Evolutionary conservation across 2,888 invertebrate genomes (phyloP).

Genomic region (Icerya purchasi): DNA sequence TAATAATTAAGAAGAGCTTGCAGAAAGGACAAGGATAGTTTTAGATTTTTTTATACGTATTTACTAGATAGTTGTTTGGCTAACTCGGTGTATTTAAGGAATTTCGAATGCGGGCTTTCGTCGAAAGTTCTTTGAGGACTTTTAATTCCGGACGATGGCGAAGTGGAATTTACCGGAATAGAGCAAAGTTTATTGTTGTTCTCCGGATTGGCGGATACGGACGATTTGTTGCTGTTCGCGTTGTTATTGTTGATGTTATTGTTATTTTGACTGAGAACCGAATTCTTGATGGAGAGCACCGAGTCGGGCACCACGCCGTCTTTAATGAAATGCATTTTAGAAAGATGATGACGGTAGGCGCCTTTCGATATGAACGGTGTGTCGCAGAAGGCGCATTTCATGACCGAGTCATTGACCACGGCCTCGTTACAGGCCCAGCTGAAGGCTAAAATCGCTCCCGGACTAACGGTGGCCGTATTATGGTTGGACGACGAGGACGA

Average conservation of each 20-base stretch:
- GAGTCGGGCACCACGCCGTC: slow-evolving; percentile 69
- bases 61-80: slow-evolving; percentile 95
- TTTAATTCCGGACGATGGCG: slow-evolving; percentile 20
- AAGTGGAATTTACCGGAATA: slow-evolving; percentile 14
- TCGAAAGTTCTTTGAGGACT: slow-evolving; percentile 33
- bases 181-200: slow-evolving; percentile 17
- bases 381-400: slow-evolving; percentile 88
- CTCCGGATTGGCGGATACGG: background rate
- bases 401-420: slow-evolving; percentile 67
- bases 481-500: slow-evolving; percentile 15
- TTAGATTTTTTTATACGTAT: slow-evolving; percentile 43
- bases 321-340: slow-evolving; percentile 87
- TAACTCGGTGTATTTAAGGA: slow-evolving; percentile 93
- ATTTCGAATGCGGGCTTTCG: slow-evolving; percentile 89
- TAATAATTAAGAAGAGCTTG: background rate
- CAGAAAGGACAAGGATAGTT: background rate
- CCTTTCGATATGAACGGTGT: slow-evolving; percentile 92
- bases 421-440: slow-evolving; percentile 91
- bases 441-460: slow-evolving; percentile 68
- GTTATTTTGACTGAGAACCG: slow-evolving; percentile 26
- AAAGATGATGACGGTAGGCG: slow-evolving; percentile 85
- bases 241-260: slow-evolving; percentile 2
- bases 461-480: slow-evolving; percentile 31
- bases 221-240: background rate
- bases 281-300: slow-evolving; percentile 26